Base-by-base conservation (phyloP, 2,113 vertebrate genomes). In the Poeciliopsis turrubarensis region DNA sequence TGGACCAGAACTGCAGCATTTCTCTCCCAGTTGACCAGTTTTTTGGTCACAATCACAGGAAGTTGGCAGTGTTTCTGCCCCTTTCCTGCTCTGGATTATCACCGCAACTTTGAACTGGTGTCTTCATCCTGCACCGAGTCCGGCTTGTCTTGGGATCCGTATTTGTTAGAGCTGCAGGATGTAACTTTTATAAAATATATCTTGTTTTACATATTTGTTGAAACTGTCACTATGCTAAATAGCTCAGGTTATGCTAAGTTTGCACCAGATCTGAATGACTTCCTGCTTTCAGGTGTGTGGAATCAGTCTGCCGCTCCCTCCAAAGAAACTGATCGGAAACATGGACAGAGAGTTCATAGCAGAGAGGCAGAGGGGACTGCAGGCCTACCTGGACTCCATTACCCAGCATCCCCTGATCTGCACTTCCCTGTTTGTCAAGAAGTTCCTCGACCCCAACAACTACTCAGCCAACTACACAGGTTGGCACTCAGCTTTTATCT, bases 311-410 rank as follows among this genome's bases (percentile, higher is more conserved):
- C 96, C 97, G 87, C 96, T 99, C 85, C 98, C 98, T 85, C 97
- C 97, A 47, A 99, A 99, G 93, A 99, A 98, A 83, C 83, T 99
- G 81, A 94, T 99, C 51, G 96, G 98, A 62, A 99, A 99, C 92
- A 98, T 98, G 98, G 98, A 99, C 68, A 93, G 98, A 32, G 97
- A 98, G 88, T 99, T 99, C 89, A 97, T 99, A 4, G 97, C 98
- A 0, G 97, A 98, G 93, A 94, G 98, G 68, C 98, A 99, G 93
- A 96, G 96, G 70, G 98, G 98, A 65, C 95, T 99, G 60, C 98
- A 99, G 87, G 92, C 95, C 62, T 99, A 96, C 86, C 95, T 99
- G 31, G 97, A 97, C 85, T 93, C 95, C n/a, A 96, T 99, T 89
- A 98, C 96, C 60, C 95, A 96, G 80, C 96, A 98, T 78, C 96